A percentile compares a stretch with the other conserved stretches of the same genome.
phyloP scores from a whole-genome alignment of 1,140 invertebrate species.

The Nasonia vitripennis region DNA sequence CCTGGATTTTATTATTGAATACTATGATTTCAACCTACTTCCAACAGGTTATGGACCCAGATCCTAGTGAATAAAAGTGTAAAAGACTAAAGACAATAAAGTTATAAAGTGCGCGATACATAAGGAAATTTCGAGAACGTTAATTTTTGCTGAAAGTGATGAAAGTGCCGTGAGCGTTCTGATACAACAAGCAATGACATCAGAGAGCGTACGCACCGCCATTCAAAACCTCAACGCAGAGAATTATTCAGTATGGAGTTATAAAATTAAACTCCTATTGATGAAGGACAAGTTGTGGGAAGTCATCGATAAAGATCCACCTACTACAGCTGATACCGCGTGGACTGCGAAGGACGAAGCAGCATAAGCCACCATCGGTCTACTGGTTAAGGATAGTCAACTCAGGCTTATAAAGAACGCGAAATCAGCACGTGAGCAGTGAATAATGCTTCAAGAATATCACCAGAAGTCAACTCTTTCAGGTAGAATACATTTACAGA shows the following conservation, averaged over 20 bases:
- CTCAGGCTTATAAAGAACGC: not conserved
- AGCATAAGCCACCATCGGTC: not conserved
- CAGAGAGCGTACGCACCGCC: not conserved
- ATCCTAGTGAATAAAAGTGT: too few relatives aligned
- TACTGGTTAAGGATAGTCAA: not conserved
- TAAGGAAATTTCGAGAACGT: too few relatives aligned
- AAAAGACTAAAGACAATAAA: too few relatives aligned
- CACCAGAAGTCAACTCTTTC: slow-evolving; percentile 26
- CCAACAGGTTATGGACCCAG: too few relatives aligned
- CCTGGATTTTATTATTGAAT: too few relatives aligned
- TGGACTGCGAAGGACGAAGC: too few relatives aligned
- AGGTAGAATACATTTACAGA: slow-evolving; percentile 3
- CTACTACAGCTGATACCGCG: not conserved
- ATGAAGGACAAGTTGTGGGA: slow-evolving; percentile 49
- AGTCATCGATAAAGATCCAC: not conserved
- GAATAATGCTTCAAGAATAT: not conserved
- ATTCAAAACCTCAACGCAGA: slow-evolving; percentile 41
- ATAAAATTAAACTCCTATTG: slow-evolving; percentile 50
- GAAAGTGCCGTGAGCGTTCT: too few relatives aligned
- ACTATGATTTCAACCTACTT: too few relatives aligned
- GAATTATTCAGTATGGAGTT: slow-evolving; percentile 51
- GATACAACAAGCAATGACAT: too few relatives aligned
- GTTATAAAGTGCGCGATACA: too few relatives aligned
- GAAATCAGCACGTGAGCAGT: not conserved
- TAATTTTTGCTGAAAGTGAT: too few relatives aligned